Evolutionary conservation across 2,797 vertebrate species (phyloP), one percentile per base, ranked within the genome.

Genomic region (Myotis daubentonii): DNA sequence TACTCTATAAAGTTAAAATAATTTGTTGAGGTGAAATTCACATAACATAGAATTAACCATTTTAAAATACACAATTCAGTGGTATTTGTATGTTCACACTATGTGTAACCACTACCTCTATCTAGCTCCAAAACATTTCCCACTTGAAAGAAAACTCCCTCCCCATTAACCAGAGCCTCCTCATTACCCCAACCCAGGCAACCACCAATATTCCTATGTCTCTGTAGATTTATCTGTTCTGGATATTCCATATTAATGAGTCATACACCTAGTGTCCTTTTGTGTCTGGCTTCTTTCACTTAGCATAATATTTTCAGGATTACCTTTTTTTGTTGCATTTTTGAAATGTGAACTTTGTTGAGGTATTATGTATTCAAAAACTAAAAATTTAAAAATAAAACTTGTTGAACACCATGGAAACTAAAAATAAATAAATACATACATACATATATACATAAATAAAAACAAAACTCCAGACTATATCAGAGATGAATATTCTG

Each of bases 401-500:
- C 3, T 94, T 87, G 36, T 11, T 68, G 76, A 80, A 53, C 16
- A 38, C 2, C 13, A 30, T 6, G 15, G 28, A 8, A 82, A 87
- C 49, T 41, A 28, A 94, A 93, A 41, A 38, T 82, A 28, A 38
- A 15, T 28, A 60, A 15, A 62, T 47, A 47, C 3, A 13, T 47
- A 12, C 3, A 38, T 79, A 28, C 30, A 15, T 13, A 60, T 7
- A 44, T 0, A 44, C 10, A 44, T 2, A 44, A 30, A 44, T 3
- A 47, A 47, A 13, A 0, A 12, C 9, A 44, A 10, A 44, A 47
- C 13, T 57, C 36, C 57, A 94, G 49, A 7, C 53, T 84, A 28
- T 36, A 66, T 79, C 44, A 83, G 75, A 86, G 94, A 38, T 22
- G 71, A 30, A 25, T 49, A 87, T 91, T 95, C 80, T 87, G 74